These are phyloP conservation scores for Alces alces DNA, from an alignment of 2,113 vertebrate genomes.

Conservation along the genomic window DNA sequence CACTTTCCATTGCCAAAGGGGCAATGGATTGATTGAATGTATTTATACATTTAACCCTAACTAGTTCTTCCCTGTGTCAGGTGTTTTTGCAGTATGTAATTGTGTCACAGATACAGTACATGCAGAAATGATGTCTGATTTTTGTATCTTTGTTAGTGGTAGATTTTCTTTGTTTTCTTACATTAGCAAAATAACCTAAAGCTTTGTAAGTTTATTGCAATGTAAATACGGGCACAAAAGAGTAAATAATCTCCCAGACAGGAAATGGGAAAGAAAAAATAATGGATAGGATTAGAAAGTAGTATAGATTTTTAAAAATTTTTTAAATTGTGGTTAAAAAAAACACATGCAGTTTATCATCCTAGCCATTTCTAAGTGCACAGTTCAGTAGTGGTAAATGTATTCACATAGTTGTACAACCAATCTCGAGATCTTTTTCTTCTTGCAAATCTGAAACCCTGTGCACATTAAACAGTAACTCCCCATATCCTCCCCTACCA, in stretches of 20 bases:
- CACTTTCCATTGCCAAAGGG: not conserved
- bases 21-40: not conserved
- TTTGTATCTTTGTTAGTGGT: slow-evolving; percentile 11
- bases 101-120: not conserved
- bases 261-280: not conserved
- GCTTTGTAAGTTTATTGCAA: not conserved
- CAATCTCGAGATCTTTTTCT: not conserved
- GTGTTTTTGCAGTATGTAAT: not conserved
- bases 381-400: not conserved
- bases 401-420: not conserved
- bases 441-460: not conserved
- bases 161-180: slow-evolving; percentile 1
- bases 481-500: not conserved
- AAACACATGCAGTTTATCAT: not conserved
- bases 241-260: not conserved
- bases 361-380: not conserved
- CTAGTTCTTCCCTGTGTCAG: not conserved
- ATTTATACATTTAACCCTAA: not conserved
- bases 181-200: not conserved
- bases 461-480: not conserved
- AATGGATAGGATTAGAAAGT: not conserved
- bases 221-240: not conserved
- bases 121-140: not conserved
- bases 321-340: not conserved
- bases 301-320: not conserved